Evolutionary conservation across 2,888 invertebrate genomes (phyloP).

Genomic region (Litoditis marina): DNA sequence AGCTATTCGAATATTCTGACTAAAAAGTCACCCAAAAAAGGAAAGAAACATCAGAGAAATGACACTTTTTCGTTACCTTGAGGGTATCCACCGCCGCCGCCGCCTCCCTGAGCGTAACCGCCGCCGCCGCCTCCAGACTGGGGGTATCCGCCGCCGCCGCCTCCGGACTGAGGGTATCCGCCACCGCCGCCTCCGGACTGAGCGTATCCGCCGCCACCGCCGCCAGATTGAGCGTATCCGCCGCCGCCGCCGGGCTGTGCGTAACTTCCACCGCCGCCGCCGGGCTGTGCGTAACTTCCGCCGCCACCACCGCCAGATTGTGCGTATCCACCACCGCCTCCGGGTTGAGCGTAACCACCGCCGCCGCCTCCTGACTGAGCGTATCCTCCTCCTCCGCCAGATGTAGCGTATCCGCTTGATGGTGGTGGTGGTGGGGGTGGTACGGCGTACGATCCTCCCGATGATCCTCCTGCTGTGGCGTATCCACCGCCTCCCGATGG

Average conservation of each 20-base stretch:
- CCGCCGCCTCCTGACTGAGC: conserved; percentile 6
- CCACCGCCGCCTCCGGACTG: neutral
- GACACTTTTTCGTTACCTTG: no score
- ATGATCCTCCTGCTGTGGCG: conserved; percentile 11
- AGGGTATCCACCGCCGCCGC: conserved; percentile 1
- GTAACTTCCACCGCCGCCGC: conserved; percentile 9
- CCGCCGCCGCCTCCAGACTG: neutral
- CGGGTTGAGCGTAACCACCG: neutral
- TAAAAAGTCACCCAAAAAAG: neutral
- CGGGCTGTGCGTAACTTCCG: conserved; percentile 11
- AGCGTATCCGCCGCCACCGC: neutral
- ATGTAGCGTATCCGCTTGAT: conserved; percentile 7
- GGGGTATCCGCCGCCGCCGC: neutral
- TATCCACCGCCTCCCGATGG: conserved; percentile 30
- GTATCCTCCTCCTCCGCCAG: conserved; percentile 14
- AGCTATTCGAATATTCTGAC: neutral
- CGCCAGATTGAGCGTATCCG: conserved; percentile 9
- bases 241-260: conserved; percentile 8
- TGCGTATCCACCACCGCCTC: neutral
- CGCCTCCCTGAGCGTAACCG: neutral
- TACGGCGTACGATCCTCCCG: conserved; percentile 13
- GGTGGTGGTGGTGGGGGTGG: conserved; percentile 13
- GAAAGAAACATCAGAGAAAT: conserved; percentile 2
- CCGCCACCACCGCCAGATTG: conserved; percentile 12
- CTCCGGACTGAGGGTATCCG: neutral